phyloP scores from a whole-genome alignment of 2,113 vertebrate species.

The Indicator maculatus region DNA sequence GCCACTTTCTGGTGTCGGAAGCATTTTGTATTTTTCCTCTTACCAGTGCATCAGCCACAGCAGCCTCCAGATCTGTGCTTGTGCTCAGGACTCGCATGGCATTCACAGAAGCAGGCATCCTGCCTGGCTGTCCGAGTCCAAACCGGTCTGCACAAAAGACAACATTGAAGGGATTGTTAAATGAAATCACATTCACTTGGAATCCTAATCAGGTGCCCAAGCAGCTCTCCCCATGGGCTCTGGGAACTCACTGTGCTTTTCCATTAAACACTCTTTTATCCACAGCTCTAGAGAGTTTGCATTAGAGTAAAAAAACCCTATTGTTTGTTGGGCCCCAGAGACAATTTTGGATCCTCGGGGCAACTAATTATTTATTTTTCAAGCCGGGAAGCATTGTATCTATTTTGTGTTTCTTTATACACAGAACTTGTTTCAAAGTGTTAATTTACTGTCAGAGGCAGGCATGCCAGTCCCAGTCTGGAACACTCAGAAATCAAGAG shows the following conservation, averaged over 20 bases:
- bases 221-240: conserved; percentile 18
- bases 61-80: conserved; percentile 96
- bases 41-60: conserved; percentile 97
- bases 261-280: conserved; percentile 15
- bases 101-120: conserved; percentile 92
- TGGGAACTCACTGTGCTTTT: conserved; percentile 49
- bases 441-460: background rate
- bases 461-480: background rate
- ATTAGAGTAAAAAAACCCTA: conserved; percentile 9
- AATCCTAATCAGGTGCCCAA: conserved; percentile 46
- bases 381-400: background rate
- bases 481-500: background rate
- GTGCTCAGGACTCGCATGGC: conserved; percentile 96
- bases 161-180: conserved; percentile 68
- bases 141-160: conserved; percentile 88
- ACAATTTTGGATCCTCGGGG: background rate
- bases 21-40: conserved; percentile 71
- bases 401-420: background rate
- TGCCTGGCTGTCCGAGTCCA: conserved; percentile 91
- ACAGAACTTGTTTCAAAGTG: background rate
- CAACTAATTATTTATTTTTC: background rate
- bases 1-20: conserved; percentile 52
- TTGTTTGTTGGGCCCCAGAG: background rate
- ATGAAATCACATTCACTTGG: conserved; percentile 45
- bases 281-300: background rate